Base-by-base conservation (phyloP, 2,888 invertebrate species). In the Drosophila algonquin region DNA sequence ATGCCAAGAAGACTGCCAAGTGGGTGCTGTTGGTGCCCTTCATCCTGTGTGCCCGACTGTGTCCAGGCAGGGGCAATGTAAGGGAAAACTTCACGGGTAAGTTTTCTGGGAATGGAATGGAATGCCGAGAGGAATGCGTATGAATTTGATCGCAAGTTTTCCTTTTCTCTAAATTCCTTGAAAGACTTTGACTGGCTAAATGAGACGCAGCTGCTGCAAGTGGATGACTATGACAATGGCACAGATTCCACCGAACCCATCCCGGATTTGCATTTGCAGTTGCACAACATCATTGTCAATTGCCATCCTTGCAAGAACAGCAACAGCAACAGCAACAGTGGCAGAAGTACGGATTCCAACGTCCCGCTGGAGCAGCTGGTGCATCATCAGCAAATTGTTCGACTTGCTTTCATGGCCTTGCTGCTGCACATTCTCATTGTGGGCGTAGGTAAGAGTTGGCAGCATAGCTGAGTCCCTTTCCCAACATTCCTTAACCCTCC, bases 361-460 rank as follows among this genome's bases (percentile, higher is more conserved):
- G 18, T 50, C 10, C 21, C 50, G 18, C 46, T 30, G 8, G 46
- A 7, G 21, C 21, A 73, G 8, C 10, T 58, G 8, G 24, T 16
- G n/a, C 45, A 45, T 10, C 57, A 62, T 44, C n/a, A 32, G 12
- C 45, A 73, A 45, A 48, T 32, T 16, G 24, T 32, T 16, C 62
- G 61, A 0, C 27, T 75, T 21, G 73, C 76, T 10, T 32, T 80
- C 1, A 53, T 72, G 47, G 75, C 62, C 2, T 27, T 82, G 7
- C 9, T 87, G 24, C 21, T 87, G 8, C 88, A 82, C 21, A 16
- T 77, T 32, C 44, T 87, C 14, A 45, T 85, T 50, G 53, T 87
- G 12, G 61, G 57, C n/a, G 63, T 69, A 44, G 88, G 82, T 85
- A 24, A 24, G 27, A 50, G 60, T 67, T 2, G 5, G 12, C 12